Conservation (phyloP, 37 sponge, comb jelly and placozoan genomes). For the Cladorhizidae sp. region DNA sequence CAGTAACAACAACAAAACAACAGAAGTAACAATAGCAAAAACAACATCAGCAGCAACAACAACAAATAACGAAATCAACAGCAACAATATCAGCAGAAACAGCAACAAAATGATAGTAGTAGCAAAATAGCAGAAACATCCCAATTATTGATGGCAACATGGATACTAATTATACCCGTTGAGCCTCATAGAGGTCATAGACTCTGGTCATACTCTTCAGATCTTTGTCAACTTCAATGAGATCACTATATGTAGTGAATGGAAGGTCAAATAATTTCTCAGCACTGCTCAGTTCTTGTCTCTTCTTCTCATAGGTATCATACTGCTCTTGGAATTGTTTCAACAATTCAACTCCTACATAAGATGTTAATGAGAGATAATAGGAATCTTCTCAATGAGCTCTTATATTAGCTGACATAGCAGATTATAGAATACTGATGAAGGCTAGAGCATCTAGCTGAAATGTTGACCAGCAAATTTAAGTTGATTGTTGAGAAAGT, state of each 20-base stretch:
- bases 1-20: background rate
- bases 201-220: constrained; percentile 75
- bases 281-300: constrained; percentile 95
- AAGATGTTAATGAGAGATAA: background rate
- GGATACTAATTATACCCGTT: constrained; percentile 48
- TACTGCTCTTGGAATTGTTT: constrained; percentile 78
- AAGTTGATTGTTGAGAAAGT: no score
- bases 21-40: no score
- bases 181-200: constrained; percentile 89
- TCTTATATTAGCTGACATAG: background rate
- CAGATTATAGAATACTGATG: no score
- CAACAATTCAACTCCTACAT: constrained; percentile 69
- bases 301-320: constrained; percentile 63
- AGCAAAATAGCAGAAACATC: no score
- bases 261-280: constrained; percentile 98
- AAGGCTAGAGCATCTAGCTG: no score
- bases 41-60: no score
- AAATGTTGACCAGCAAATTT: no score
- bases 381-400: background rate
- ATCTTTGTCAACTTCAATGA: constrained; percentile 89
- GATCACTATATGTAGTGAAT: constrained; percentile 87
- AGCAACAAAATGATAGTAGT: no score
- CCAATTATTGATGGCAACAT: background rate
- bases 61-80: background rate
- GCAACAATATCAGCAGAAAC: background rate